A percentile compares a stretch with the other conserved stretches of the same genome.
These are phyloP conservation scores for Camponotus pennsylvanicus DNA, from an alignment of 1,140 invertebrate species.

Conservation along the genomic window DNA sequence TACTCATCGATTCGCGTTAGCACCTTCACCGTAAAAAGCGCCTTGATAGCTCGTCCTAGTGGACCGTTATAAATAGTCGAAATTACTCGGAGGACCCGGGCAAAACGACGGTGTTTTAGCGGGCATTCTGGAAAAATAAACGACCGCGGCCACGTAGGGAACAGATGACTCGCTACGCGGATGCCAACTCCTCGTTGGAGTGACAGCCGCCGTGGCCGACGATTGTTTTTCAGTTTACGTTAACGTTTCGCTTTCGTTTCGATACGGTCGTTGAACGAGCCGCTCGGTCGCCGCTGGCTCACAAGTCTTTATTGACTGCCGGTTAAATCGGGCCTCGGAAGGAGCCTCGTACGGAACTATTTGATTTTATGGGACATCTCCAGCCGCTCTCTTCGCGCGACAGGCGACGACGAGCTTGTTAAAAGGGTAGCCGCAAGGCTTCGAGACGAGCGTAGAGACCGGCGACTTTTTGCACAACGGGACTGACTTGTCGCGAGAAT, in stretches of 20 bases:
- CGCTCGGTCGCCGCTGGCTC: slow-evolving; percentile 48
- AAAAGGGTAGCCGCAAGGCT: slow-evolving; percentile 46
- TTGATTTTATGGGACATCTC: slow-evolving; percentile 81
- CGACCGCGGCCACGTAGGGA: slow-evolving; percentile 77
- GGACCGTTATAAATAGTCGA: slow-evolving; percentile 82
- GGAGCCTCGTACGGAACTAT: slow-evolving; percentile 77
- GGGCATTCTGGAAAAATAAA: slow-evolving; percentile 85
- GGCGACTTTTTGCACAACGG: slow-evolving; percentile 43
- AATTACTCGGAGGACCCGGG: slow-evolving; percentile 81
- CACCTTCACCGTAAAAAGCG: slow-evolving; percentile 41
- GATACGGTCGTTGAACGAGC: slow-evolving; percentile 84
- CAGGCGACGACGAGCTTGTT: slow-evolving; percentile 57
- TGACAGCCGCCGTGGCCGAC: slow-evolving; percentile 80
- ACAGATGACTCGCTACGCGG: slow-evolving; percentile 82
- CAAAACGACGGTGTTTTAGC: slow-evolving; percentile 81
- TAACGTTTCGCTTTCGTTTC: slow-evolving; percentile 82
- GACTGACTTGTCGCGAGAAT: slow-evolving; percentile 19
- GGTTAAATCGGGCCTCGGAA: slow-evolving; percentile 80
- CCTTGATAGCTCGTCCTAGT: slow-evolving; percentile 60
- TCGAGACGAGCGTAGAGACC: slow-evolving; percentile 17
- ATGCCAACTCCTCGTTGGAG: slow-evolving; percentile 80
- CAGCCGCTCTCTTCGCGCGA: slow-evolving; percentile 47
- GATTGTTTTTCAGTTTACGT: slow-evolving; percentile 85
- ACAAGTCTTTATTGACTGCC: slow-evolving; percentile 73
- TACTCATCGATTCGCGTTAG: not conserved